A percentile compares a stretch with the other conserved stretches of the same genome.
Conservation (phyloP, 1,140 invertebrate species). For the Rhyzopertha dominica region DNA sequence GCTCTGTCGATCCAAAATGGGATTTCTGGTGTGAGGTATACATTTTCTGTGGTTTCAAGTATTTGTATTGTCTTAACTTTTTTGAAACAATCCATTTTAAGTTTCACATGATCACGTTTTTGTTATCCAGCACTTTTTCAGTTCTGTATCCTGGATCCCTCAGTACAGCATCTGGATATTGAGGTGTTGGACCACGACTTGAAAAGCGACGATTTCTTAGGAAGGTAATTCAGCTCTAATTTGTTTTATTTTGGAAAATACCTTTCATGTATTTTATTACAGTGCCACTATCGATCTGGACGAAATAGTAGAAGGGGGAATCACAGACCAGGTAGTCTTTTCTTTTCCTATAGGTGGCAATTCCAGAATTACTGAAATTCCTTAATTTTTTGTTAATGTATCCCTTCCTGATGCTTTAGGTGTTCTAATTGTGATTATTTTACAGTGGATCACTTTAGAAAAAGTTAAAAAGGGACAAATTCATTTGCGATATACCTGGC, state of each 20-base stretch:
- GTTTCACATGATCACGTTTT: background rate
- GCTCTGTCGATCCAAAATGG: constrained; percentile 88
- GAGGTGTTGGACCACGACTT: constrained; percentile 74
- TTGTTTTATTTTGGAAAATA: too few species aligned
- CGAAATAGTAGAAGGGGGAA: too few species aligned
- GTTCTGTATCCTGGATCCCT: constrained; percentile 35
- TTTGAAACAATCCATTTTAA: too few species aligned
- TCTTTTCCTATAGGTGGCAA: too few species aligned
- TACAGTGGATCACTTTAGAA: constrained; percentile 88
- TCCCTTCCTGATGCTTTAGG: too few species aligned
- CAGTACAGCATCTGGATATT: constrained; percentile 34
- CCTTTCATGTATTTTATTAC: too few species aligned
- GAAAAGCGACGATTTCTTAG: constrained; percentile 71
- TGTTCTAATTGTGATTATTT: too few species aligned
- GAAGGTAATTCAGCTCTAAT: too few species aligned
- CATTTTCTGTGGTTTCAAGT: constrained; percentile 17
- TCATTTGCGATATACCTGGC: constrained; percentile 80
- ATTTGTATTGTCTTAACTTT: background rate
- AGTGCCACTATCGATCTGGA: too few species aligned
- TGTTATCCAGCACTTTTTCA: constrained; percentile 16
- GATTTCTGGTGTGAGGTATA: constrained; percentile 87
- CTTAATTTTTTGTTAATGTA: too few species aligned
- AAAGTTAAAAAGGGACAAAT: constrained; percentile 88
- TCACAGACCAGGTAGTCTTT: too few species aligned
- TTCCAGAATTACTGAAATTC: too few species aligned